phyloP scores from a whole-genome alignment of 2,113 vertebrate species.

The Seriola rivoliana region DNA sequence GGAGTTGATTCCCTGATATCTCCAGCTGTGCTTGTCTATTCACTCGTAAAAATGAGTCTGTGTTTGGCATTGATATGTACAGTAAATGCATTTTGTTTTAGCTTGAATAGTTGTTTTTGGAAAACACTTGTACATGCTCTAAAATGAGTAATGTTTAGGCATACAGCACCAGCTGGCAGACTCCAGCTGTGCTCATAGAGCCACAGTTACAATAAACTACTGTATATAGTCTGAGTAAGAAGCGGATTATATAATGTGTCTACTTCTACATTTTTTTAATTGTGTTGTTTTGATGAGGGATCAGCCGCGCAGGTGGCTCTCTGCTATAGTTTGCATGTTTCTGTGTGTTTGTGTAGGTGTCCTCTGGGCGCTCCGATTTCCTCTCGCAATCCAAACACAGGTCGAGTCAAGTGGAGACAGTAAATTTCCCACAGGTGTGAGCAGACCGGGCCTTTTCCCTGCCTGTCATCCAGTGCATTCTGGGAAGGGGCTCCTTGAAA shows the following conservation, averaged over 20 bases:
- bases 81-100: neutral
- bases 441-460: conserved; percentile 47
- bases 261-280: conserved; percentile 11
- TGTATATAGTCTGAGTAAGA: neutral
- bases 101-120: neutral
- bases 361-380: conserved; percentile 32
- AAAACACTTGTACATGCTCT: neutral
- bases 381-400: conserved; percentile 34
- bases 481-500: conserved; percentile 52
- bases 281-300: neutral
- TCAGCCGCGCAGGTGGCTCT: neutral
- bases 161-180: neutral
- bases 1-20: neutral
- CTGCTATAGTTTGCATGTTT: conserved; percentile 19
- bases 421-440: conserved; percentile 60
- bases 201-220: neutral
- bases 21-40: neutral
- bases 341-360: conserved; percentile 22
- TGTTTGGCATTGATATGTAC: neutral
- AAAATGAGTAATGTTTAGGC: neutral
- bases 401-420: conserved; percentile 35
- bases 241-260: neutral
- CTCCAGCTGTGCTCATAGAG: neutral
- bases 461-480: conserved; percentile 37
- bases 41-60: neutral